Conservation (phyloP, 2,888 invertebrate genomes). For the Drosophila bunnanda region DNA sequence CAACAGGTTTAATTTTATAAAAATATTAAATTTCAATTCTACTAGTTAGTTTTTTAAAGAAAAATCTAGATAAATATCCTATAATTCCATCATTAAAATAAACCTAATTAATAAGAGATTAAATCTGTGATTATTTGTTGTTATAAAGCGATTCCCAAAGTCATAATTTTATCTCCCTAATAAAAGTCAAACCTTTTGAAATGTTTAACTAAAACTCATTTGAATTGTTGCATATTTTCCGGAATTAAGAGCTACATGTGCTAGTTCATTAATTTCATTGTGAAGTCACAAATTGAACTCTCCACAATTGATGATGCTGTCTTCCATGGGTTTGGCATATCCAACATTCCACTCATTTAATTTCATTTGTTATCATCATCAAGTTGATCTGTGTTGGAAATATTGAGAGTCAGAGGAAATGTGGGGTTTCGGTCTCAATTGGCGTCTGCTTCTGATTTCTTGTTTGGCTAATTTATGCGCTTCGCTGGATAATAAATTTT, state of each 20-base stretch:
- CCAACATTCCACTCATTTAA: conserved; percentile 47
- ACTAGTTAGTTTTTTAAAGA: too few relatives aligned
- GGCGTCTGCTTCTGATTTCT: conserved; percentile 64
- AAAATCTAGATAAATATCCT: too few relatives aligned
- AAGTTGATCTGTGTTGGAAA: conserved; percentile 22
- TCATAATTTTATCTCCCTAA: background rate
- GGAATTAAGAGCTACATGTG: conserved; percentile 4
- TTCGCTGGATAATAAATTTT: conserved; percentile 79
- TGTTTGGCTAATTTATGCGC: conserved; percentile 77
- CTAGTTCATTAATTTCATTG: conserved; percentile 30
- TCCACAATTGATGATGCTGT: conserved; percentile 35
- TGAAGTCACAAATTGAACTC: conserved; percentile 33
- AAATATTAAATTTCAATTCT: too few relatives aligned
- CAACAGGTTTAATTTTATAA: too few relatives aligned
- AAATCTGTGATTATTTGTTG: background rate
- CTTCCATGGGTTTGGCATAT: conserved; percentile 19
- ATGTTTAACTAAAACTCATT: background rate
- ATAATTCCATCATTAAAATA: background rate
- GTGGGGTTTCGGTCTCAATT: conserved; percentile 31
- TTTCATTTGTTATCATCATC: conserved; percentile 49
- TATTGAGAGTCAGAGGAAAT: background rate
- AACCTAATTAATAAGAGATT: background rate
- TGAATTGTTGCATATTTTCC: conserved; percentile 1
- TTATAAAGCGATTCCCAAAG: background rate
- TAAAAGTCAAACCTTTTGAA: too few relatives aligned